Conservation (phyloP, 2,888 invertebrate species). For the Peribatodes rhomboidaria region DNA sequence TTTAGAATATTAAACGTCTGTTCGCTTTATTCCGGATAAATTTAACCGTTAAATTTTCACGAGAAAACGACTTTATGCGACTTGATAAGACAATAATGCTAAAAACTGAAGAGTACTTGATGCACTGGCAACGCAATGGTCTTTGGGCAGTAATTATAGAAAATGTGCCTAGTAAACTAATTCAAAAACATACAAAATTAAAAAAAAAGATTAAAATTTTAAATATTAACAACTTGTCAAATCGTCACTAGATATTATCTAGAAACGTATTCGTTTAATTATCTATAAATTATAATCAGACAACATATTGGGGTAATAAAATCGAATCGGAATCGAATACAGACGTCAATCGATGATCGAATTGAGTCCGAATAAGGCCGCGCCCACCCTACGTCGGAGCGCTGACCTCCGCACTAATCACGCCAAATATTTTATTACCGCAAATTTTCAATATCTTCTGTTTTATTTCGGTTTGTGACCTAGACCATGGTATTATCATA, state of each 20-base stretch:
- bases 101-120: too few relatives aligned
- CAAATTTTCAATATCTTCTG: background rate
- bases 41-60: too few relatives aligned
- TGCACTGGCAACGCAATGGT: too few relatives aligned
- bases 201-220: background rate
- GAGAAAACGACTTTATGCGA: too few relatives aligned
- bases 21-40: too few relatives aligned
- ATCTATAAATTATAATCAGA: constrained; percentile 41
- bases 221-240: background rate
- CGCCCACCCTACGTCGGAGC: constrained; percentile 41
- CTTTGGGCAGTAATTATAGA: too few relatives aligned
- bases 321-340: constrained; percentile 22
- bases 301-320: constrained; percentile 36
- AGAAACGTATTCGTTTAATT: constrained; percentile 21
- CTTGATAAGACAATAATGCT: too few relatives aligned
- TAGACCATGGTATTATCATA: too few relatives aligned
- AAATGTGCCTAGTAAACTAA: too few relatives aligned
- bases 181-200: too few relatives aligned
- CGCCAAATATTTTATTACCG: background rate
- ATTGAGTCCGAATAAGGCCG: constrained; percentile 32
- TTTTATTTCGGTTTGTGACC: background rate
- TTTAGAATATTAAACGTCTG: background rate
- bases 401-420: constrained; percentile 1
- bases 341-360: constrained; percentile 44
- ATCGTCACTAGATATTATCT: background rate